A percentile compares a stretch with the other conserved stretches of the same genome.
These are phyloP conservation scores for Bathynomus jamesi DNA, from an alignment of 1,140 invertebrate species.

Conservation along the genomic window DNA sequence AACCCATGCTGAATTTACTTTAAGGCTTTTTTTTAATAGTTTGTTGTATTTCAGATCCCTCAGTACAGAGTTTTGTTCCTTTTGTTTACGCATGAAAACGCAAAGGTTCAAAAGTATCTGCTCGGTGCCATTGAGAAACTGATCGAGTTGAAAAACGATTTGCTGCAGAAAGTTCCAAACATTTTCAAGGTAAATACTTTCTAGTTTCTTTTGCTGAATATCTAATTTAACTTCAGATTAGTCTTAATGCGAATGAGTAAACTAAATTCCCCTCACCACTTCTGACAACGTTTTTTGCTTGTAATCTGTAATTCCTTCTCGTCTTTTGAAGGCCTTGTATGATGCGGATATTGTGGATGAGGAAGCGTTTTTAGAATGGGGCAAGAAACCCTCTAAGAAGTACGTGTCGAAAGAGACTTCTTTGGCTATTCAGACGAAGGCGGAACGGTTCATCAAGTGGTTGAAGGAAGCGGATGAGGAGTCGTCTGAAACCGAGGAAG, in stretches of 20 bases:
- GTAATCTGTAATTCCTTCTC: neutral
- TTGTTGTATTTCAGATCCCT: constrained; percentile 27
- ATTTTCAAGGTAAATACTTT: constrained; percentile 68
- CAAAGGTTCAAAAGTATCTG: constrained; percentile 88
- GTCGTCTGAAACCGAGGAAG: constrained; percentile 50
- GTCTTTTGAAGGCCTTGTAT: constrained; percentile 68
- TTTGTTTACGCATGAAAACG: constrained; percentile 73
- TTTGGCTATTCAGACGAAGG: constrained; percentile 84
- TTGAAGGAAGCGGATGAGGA: constrained; percentile 94
- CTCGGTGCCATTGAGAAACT: constrained; percentile 92
- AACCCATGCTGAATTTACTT: no score
- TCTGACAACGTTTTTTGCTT: neutral
- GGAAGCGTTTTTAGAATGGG: constrained; percentile 88
- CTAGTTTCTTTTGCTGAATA: neutral
- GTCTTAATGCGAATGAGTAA: neutral
- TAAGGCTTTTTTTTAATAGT: no score
- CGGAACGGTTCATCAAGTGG: constrained; percentile 92
- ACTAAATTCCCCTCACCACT: neutral
- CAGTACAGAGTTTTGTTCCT: constrained; percentile 30
- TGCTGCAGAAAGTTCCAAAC: constrained; percentile 80
- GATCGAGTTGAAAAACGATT: constrained; percentile 70
- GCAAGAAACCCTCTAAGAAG: constrained; percentile 85
- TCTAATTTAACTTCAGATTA: neutral
- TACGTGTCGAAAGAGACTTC: constrained; percentile 85
- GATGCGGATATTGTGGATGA: constrained; percentile 92